Evolutionary conservation across 2,797 vertebrate genomes (phyloP), one percentile per base, ranked within the genome.

Genomic region (Acipenser ruthenus): DNA sequence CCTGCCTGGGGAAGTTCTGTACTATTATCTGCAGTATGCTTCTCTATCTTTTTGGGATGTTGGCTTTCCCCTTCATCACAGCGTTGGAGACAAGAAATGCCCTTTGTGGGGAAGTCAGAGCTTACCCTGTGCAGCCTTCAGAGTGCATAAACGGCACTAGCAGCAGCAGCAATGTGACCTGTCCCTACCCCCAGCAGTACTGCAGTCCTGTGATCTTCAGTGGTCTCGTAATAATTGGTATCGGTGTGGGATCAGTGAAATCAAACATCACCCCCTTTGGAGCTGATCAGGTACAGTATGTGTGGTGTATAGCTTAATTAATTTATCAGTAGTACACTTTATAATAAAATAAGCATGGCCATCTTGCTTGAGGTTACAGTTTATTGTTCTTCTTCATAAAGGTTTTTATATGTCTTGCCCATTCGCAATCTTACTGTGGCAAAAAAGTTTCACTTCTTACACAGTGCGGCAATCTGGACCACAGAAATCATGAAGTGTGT

Each of bases 251-350:
- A 7, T 90, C 94, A 0, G 93, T 99, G 72, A 99, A 99, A 82
- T 93, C 97, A 70, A 99, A 98, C 93, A 97, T 99, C 86, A 97
- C 97, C 50, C 93, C 97, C 0, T 99, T 99, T 63, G 96, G 97
- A 49, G 95, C 95, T 0, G 96, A 99, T 80, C 96, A 99, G 96
- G 97, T 98, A 86, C 51, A 7, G 51, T 53, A 9, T 53, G 8
- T 53, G 51, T 53, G 51, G 2, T 18, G 18, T 18, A 48, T 51
- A 60, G 56, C 37, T 3, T 47, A 65, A 65, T 23, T 47, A 13
- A 18, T 69, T 60, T 69, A 49, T 48, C 37, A 9, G n/a, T 60
- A 50, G 50, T 11, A 15, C 59, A 55, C 61, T 48, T 69, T 47
- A 37, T 5, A 37, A 37, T 37, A 37, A 37, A 37, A 37, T 37